Base-by-base conservation (phyloP, 2,797 vertebrate genomes). In the Acrossocheilus wenchowensis region DNA sequence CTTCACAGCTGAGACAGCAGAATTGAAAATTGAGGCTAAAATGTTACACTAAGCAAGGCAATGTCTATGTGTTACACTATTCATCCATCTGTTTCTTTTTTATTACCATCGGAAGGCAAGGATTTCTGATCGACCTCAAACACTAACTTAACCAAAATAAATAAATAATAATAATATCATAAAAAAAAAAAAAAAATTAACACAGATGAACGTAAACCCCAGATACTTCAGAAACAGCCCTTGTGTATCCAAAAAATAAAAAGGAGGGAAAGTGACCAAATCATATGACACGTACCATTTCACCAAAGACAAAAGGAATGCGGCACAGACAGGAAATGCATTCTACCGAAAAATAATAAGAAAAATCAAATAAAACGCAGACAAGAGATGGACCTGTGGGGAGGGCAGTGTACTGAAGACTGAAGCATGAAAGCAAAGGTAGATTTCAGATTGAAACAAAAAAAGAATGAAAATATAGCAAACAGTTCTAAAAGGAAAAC, bases 311-410 rank as follows among this genome's bases (percentile, higher is more conserved):
- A 95, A 92, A 96, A 87, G 79, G 89, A 94, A 96, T 96, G 96
- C 95, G 95, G 94, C 95, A 97, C 96, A 97, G 94, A 98, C 96
- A 97, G 95, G 95, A 96, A 78, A 97, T 96, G 97, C 96, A 97
- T 97, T 97, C 95, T 94, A 97, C 94, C 79, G 88, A 90, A 90
- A 95, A 96, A 95, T 90, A 93, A 94, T 93, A 91, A 68, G 9
- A 54, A 71, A 41, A 72, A 57, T 3, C 68, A 90, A 91, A 91
- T 92, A 93, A 92, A 93, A 94, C 78, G 73, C 80, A 88, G 87
- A 91, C 77, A 87, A 80, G 94, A 93, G 92, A 95, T 95, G 93
- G 93, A 95, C 92, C 93, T 94, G 93, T 91, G 92, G 93, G 94
- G 92, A 93, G 93, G 94, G 92, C 87, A 91, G 92, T 88, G 93